Percentiles rank a stretch among this genome's conserved stretches.
These are phyloP conservation scores for Varanus salvator DNA, from an alignment of 2,113 vertebrate genomes.

Conservation along the genomic window DNA sequence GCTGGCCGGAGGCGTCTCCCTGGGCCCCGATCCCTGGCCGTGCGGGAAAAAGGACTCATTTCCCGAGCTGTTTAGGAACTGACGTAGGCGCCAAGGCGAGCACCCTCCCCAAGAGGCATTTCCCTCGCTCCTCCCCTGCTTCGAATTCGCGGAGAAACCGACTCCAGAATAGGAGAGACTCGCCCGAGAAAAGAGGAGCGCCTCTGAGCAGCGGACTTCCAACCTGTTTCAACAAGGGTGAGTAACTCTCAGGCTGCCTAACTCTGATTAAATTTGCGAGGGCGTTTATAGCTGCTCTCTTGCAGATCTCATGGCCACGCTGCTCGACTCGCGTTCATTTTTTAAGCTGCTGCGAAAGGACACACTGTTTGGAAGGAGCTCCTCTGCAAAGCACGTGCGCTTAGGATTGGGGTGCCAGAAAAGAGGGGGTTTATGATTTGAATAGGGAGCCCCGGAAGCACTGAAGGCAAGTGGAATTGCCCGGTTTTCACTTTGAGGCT, in stretches of 20 bases:
- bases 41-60: background rate
- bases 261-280: background rate
- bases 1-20: background rate
- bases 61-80: background rate
- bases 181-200: background rate
- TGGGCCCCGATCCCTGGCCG: too few relatives aligned
- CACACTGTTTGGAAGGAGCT: too few relatives aligned
- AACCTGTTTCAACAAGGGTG: background rate
- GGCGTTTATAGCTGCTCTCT: background rate
- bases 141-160: background rate
- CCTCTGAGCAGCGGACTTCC: too few relatives aligned
- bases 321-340: too few relatives aligned
- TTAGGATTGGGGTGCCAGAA: background rate
- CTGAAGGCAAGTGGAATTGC: background rate
- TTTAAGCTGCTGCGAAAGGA: too few relatives aligned
- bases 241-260: background rate
- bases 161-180: background rate
- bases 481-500: background rate
- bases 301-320: background rate
- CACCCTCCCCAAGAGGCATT: background rate
- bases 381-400: background rate
- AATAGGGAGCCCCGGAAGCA: background rate
- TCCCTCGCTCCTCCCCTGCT: conserved; percentile 11
- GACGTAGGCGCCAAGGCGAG: background rate
- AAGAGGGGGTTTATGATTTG: background rate